Base-by-base conservation (phyloP, 2,797 vertebrate species). In the Mus caroli region DNA sequence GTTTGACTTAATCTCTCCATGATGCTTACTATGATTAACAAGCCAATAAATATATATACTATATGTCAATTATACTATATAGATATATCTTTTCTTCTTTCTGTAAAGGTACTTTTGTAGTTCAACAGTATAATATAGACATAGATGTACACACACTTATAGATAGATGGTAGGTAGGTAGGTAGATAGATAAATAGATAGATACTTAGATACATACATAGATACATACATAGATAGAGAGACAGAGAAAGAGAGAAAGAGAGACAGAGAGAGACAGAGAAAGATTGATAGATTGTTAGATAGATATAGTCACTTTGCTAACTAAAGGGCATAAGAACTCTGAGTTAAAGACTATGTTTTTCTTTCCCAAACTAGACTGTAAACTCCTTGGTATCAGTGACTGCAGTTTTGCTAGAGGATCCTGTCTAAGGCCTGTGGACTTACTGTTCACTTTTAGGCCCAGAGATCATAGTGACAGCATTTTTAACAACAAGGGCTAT, bases 321-420 rank as follows among this genome's bases (percentile, higher is more conserved):
- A 71, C 60, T 60, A 58, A 14, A 92, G 37, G n/a, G 17, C n/a
- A 34, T 52, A 89, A 62, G 67, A 75, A 14, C 14, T 64, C 60
- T 90, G 69, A 24, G 52, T 11, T 90, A 87, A 84, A 31, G 50
- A 92, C 46, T 89, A 34, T 17, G n/a, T 52, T 88, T 94, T 88
- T 58, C 80, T 54, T 50, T 78, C 67, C 62, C 40, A 94, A 75
- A 69, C 12, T 26, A 75, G 6, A 85, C 22, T 24, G 37, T 93
- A 22, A 88, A 73, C 78, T 88, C 79, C 87, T 43, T 52, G 52
- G 92, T 31, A 37, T 24, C 34, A 43, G 52, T 43, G 24, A 60
- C 34, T 56, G 17, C 20, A 5, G 5, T 62, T 40, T 58, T 13
- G 54, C 43, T 85, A 28, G 1, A 79, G 26, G 40, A 58, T 22